phyloP scores from a whole-genome alignment of 2,113 vertebrate genomes.

The Protobothrops mucrosquamatus region DNA sequence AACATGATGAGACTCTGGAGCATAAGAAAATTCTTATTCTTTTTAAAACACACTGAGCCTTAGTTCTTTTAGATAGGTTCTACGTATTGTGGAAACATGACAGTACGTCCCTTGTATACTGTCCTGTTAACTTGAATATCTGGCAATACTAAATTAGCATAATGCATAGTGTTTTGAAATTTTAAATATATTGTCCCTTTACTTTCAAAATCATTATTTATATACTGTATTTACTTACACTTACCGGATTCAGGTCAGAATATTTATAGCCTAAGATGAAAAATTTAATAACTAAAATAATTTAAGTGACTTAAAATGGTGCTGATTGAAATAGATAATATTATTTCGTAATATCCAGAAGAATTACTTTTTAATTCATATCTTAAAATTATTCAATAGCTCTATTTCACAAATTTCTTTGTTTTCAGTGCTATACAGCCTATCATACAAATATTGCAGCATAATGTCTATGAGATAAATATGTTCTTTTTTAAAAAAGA shows the following conservation, averaged over 20 bases:
- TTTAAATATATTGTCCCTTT: conserved; percentile 7
- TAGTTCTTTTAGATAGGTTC: background rate
- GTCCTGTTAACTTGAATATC: background rate
- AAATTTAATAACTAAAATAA: background rate
- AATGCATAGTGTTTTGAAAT: background rate
- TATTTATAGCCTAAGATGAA: conserved; percentile 44
- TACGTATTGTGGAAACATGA: background rate
- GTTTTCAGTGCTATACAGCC: conserved; percentile 1
- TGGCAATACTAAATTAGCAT: background rate
- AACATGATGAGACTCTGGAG: background rate
- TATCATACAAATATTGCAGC: background rate
- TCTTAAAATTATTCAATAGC: background rate
- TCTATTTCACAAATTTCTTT: background rate
- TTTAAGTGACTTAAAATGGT: background rate
- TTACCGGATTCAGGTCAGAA: conserved; percentile 26
- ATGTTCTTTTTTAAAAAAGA: conserved; percentile 25
- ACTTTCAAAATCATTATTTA: conserved; percentile 33
- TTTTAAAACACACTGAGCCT: background rate
- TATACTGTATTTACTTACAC: conserved; percentile 14
- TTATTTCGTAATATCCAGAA: background rate
- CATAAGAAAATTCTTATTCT: background rate
- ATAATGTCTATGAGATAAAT: conserved; percentile 49
- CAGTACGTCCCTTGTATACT: background rate
- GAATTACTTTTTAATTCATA: background rate
- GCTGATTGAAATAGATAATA: background rate